These are phyloP conservation scores for Drosophila mimica DNA, from an alignment of 2,888 invertebrate genomes.

Conservation along the genomic window DNA sequence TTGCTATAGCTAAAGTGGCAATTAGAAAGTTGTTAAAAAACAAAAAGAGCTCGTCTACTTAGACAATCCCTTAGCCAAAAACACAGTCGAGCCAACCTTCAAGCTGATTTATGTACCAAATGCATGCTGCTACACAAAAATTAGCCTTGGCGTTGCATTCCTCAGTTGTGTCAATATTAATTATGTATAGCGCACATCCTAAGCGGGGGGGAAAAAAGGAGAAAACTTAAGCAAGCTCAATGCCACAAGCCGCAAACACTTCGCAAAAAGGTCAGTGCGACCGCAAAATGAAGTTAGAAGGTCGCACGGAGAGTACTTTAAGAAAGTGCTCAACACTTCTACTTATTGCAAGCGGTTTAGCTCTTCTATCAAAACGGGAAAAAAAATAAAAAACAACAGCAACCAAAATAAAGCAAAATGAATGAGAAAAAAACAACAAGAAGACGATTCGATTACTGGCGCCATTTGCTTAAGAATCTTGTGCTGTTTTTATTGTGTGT, in stretches of 20 bases:
- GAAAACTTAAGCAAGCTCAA: neutral
- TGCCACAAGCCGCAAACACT: neutral
- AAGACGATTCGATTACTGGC: constrained; percentile 50
- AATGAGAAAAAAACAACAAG: neutral
- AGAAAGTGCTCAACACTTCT: constrained; percentile 25
- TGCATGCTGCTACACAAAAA: constrained; percentile 69
- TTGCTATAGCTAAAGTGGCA: constrained; percentile 65
- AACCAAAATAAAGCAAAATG: neutral
- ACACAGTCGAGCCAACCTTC: constrained; percentile 36
- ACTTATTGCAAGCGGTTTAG: constrained; percentile 20
- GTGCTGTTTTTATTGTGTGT: constrained; percentile 26
- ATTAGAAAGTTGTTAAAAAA: constrained; percentile 72
- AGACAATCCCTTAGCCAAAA: constrained; percentile 19
- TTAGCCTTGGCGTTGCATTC: constrained; percentile 76
- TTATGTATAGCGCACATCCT: constrained; percentile 56
- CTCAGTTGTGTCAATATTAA: constrained; percentile 72
- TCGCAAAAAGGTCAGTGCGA: constrained; percentile 26
- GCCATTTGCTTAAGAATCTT: constrained; percentile 50
- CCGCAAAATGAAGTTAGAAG: constrained; percentile 43
- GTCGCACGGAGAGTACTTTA: constrained; percentile 28
- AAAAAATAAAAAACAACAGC: neutral
- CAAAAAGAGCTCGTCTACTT: constrained; percentile 56
- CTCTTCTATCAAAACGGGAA: constrained; percentile 8
- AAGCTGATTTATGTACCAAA: constrained; percentile 72
- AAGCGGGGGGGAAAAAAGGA: neutral